Base-by-base conservation (phyloP, 1,140 invertebrate genomes). In the Tribolium madens region DNA sequence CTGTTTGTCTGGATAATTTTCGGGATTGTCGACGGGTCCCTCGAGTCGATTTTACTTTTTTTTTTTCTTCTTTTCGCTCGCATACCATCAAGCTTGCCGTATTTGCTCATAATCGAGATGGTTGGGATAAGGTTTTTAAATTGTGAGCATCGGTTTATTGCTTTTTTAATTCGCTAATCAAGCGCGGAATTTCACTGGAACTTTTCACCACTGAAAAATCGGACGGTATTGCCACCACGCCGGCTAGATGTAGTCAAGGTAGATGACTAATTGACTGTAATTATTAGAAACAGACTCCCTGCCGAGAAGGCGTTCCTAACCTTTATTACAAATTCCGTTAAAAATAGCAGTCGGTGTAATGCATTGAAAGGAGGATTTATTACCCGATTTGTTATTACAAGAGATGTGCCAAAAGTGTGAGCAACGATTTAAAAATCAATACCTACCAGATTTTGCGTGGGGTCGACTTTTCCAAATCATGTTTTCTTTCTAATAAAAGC, bases 1-100 rank as follows among this genome's bases (percentile, higher is more conserved):
- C 77, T 77, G 79, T 80, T 81, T 81, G 76, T 81, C 79, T 80
- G 75, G 76, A 80, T 80, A 79, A 78, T 81, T 82, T 80, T 80
- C 69, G 75, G 80, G 75, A 80, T 79, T 78, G 64, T 78, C 64
- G 73, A 76, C 76, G 64, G 18, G 31, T 68, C 47, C 78, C 77
- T 80, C 36, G 6, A 42, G 26, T 31, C 26, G 68, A 76, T 79
- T 75, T 53, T 78, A 52, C 75, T 80, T 76, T 72, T 26, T 69
- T 12, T 42, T 57, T 18, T 57, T 64, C 3, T 7, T 14, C 12
- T 42, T 69, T 69, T 69, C 18, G 13, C 15, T 12, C 13, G 31
- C 64, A 69, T 69, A 47, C 31, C 31, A 69, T 10, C 31, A 13
- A 47, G 9, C 10, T 57, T 17, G 52, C 52, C 18, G 60, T 70